These are phyloP conservation scores for Aphyosemion australe DNA, from an alignment of 2,113 vertebrate species.

Conservation along the genomic window DNA sequence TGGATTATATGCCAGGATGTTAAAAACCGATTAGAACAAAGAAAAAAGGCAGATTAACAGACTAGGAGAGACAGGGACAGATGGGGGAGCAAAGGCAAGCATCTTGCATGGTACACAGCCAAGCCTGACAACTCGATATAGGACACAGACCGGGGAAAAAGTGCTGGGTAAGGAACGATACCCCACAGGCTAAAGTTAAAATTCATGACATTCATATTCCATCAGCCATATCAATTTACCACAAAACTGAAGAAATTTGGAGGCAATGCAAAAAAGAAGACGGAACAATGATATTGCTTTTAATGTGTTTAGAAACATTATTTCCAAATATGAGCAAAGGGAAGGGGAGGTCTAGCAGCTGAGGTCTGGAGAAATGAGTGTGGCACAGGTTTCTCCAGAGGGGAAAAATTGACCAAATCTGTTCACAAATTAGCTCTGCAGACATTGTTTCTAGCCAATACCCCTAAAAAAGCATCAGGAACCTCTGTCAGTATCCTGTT, in stretches of 20 bases:
- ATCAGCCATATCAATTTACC: slow-evolving; percentile 66
- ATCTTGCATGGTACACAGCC: slow-evolving; percentile 56
- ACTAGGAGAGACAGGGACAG: slow-evolving; percentile 58
- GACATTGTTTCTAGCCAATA: slow-evolving; percentile 23
- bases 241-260: slow-evolving; percentile 35
- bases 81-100: slow-evolving; percentile 53
- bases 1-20: slow-evolving; percentile 42
- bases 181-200: slow-evolving; percentile 50
- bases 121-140: slow-evolving; percentile 66
- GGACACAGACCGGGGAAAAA: slow-evolving; percentile 39
- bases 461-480: slow-evolving; percentile 9
- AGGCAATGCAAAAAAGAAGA: slow-evolving; percentile 23
- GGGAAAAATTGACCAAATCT: slow-evolving; percentile 56
- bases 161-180: slow-evolving; percentile 58
- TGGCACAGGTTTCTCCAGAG: slow-evolving; percentile 37
- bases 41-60: slow-evolving; percentile 52
- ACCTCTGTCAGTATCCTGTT: too few species aligned
- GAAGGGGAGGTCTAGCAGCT: too few species aligned
- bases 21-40: slow-evolving; percentile 54
- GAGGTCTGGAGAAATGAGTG: slow-evolving; percentile 43
- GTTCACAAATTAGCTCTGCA: slow-evolving; percentile 50
- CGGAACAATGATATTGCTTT: slow-evolving; percentile 34
- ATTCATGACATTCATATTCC: slow-evolving; percentile 56
- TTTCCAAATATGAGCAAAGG: too few species aligned
- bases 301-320: slow-evolving; percentile 39